Percentiles rank a stretch among this genome's conserved stretches.
Evolutionary conservation across 2,888 invertebrate species (phyloP).

Genomic region (Gari tellinella): DNA sequence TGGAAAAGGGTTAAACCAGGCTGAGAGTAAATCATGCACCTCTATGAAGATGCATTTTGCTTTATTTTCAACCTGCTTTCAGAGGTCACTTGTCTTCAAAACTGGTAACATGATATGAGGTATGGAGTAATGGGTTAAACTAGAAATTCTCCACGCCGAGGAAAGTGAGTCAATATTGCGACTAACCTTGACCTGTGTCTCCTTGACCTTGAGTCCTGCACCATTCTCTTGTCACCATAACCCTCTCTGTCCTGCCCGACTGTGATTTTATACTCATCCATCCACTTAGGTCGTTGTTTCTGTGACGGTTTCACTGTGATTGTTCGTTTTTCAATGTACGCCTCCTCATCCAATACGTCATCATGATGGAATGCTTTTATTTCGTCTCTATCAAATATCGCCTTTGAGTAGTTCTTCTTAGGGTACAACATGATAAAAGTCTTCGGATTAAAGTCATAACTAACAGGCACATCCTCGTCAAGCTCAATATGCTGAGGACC

Average conservation of each 20-base stretch:
- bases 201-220: conserved; percentile 39
- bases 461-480: conserved; percentile 64
- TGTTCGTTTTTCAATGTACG: conserved; percentile 66
- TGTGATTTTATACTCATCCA: conserved; percentile 49
- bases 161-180: too few species aligned
- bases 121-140: too few species aligned
- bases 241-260: conserved; percentile 29
- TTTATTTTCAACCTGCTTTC: too few species aligned
- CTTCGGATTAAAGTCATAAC: conserved; percentile 67
- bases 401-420: conserved; percentile 70
- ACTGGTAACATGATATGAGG: too few species aligned
- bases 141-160: too few species aligned
- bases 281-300: conserved; percentile 39
- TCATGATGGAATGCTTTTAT: conserved; percentile 73
- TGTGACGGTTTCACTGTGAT: conserved; percentile 64
- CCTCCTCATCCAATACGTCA: conserved; percentile 71
- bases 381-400: conserved; percentile 79
- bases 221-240: conserved; percentile 51
- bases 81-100: too few species aligned
- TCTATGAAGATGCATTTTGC: too few species aligned
- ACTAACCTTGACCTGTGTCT: background rate
- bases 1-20: too few species aligned
- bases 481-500: conserved; percentile 63
- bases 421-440: conserved; percentile 72
- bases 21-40: too few species aligned